Evolutionary conservation across 2,888 invertebrate species (phyloP).

Genomic region (Ectropis crepuscularia): DNA sequence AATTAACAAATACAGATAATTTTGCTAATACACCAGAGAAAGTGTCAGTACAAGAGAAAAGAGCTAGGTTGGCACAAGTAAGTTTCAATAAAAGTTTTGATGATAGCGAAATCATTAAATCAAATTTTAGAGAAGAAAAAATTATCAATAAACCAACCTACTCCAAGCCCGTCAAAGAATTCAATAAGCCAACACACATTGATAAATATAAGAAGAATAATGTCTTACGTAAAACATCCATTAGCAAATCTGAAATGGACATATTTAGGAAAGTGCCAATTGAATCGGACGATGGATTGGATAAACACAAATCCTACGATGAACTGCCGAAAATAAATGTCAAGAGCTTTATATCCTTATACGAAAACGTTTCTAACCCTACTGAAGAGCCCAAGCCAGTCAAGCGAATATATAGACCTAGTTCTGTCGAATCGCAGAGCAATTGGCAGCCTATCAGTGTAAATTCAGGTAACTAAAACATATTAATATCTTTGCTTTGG

Average conservation of each 20-base stretch:
- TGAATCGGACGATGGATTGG: conserved; percentile 57
- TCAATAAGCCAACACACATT: conserved; percentile 45
- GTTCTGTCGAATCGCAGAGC: conserved; percentile 56
- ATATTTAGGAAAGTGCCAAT: conserved; percentile 71
- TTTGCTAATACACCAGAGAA: conserved; percentile 34
- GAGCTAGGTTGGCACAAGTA: conserved; percentile 53
- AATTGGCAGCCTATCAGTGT: conserved; percentile 56
- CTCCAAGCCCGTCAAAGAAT: conserved; percentile 46
- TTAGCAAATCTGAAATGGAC: conserved; percentile 81
- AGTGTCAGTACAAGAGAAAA: conserved; percentile 56
- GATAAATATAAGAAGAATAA: conserved; percentile 46
- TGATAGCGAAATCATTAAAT: conserved; percentile 39
- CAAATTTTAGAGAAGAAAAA: conserved; percentile 33
- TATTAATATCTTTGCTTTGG: no score
- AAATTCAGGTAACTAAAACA: conserved; percentile 60
- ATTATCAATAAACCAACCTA: conserved; percentile 40
- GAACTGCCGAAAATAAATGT: conserved; percentile 77
- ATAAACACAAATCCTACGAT: conserved; percentile 76
- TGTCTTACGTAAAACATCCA: conserved; percentile 61
- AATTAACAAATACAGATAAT: conserved; percentile 28
- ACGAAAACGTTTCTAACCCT: conserved; percentile 71
- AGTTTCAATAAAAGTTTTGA: conserved; percentile 58
- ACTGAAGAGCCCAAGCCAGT: conserved; percentile 50
- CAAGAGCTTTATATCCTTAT: conserved; percentile 73
- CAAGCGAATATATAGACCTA: conserved; percentile 51